Base-by-base conservation (phyloP, 1,140 invertebrate genomes). In the Lysiphlebus fabarum region DNA sequence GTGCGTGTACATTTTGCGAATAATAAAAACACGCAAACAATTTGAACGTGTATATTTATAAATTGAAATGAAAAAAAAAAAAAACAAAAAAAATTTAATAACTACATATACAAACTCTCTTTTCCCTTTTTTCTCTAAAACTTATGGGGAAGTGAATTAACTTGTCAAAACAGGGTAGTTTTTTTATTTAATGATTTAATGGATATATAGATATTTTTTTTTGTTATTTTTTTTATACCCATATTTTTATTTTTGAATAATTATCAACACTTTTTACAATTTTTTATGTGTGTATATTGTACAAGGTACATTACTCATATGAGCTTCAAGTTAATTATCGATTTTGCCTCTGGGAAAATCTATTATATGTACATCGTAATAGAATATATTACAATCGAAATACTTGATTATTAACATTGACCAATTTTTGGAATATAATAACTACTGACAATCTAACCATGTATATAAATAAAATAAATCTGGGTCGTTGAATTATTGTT, bases 1-100 rank as follows among this genome's bases (percentile, higher is more conserved):
- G 37, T 41, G 12, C 7, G 40, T 17, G 53, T 17, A 54, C 43
- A 17, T 41, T 26, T 54, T 43, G 26, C 40, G 53, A 17, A 40
- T 40, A 54, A 54, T 54, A 54, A 54, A 43, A 43, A 54, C 53
- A 54, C 53, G 53, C 41, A 41, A 54, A 54, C 53, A 54, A 54
- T 17, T 54, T 54, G 40, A 17, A 54, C 43, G 44, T 36, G 41
- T 54, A 54, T 4, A 26, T 54, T 41, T 41, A n/a, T 4, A 43
- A 33, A 3, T 8, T 54, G 43, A 17, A 40, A 12, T 41, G n/a
- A n/a, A 17, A 42, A 54, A 54, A 43, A 43, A 54, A 26, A 43
- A 54, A 43, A 34, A 26, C 53, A n/a, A n/a, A n/a, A n/a, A n/a
- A n/a, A n/a, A n/a, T n/a, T n/a, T n/a, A n/a, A n/a, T n/a, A n/a